These are phyloP conservation scores for Sorex fumeus DNA, from an alignment of 2,113 vertebrate species.

Conservation along the genomic window DNA sequence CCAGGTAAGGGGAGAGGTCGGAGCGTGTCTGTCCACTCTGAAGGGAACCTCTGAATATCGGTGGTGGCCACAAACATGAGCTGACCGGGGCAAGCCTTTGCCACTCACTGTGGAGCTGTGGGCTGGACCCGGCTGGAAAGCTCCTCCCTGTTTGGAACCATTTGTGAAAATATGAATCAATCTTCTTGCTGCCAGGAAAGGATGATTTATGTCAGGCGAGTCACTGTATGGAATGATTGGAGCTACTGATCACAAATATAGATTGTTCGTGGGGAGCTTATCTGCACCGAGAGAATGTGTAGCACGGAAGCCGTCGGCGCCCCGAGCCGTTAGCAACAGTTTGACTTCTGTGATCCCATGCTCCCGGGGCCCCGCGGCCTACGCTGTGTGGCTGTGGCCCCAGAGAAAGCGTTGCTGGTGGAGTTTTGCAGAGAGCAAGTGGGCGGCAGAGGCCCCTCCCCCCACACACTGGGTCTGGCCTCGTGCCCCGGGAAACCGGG, in stretches of 20 bases:
- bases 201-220: constrained; percentile 65
- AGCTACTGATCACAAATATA: constrained; percentile 63
- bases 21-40: neutral
- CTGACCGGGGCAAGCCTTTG: neutral
- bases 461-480: neutral
- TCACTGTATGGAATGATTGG: constrained; percentile 66
- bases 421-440: neutral
- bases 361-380: neutral
- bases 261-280: constrained; percentile 65
- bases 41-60: neutral
- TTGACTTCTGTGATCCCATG: neutral
- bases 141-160: neutral
- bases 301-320: constrained; percentile 42
- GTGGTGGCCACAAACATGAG: neutral
- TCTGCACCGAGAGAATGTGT: constrained; percentile 63
- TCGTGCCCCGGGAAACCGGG: neutral
- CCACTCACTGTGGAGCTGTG: neutral
- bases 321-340: neutral
- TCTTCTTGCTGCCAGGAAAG: constrained; percentile 72
- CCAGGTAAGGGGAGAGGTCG: neutral
- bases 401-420: neutral
- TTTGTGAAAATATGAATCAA: neutral
- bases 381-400: accelerated
- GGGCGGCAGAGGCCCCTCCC: neutral
- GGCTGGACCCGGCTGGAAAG: neutral